These are phyloP conservation scores for Phyllopteryx taeniolatus DNA, from an alignment of 2,113 vertebrate genomes.

Conservation along the genomic window DNA sequence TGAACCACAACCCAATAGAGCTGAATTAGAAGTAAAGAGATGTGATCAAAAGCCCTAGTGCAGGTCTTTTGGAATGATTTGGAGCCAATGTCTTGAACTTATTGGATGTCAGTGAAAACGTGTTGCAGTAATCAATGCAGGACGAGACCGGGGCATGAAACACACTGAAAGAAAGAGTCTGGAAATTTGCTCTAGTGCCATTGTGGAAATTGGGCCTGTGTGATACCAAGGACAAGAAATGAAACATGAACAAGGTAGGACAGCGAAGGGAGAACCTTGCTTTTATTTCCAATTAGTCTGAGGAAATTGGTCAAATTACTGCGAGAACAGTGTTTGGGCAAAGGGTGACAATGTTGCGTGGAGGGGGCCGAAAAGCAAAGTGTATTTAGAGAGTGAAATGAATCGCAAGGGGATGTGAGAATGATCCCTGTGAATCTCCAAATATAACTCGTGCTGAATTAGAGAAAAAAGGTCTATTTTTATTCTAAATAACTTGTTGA, in stretches of 20 bases:
- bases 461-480: not conserved
- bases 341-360: not conserved
- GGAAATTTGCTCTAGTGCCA: not conserved
- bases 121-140: not conserved
- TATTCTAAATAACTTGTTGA: not conserved
- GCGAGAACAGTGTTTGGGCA: not conserved
- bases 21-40: not conserved
- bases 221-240: not conserved
- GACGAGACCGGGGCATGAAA: not conserved
- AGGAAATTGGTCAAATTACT: not conserved
- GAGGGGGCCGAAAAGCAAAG: not conserved
- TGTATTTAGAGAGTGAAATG: not conserved
- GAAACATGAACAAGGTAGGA: not conserved
- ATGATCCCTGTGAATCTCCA: not conserved
- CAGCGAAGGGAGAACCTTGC: not conserved
- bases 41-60: not conserved
- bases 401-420: not conserved
- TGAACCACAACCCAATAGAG: not conserved
- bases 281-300: not conserved
- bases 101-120: not conserved
- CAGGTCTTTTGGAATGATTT: not conserved
- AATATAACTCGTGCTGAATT: not conserved
- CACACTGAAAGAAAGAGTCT: not conserved
- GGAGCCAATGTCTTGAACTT: constrained; percentile 1
- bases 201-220: not conserved